These are phyloP conservation scores for Parambassis ranga DNA, from an alignment of 2,797 vertebrate genomes.

Conservation along the genomic window DNA sequence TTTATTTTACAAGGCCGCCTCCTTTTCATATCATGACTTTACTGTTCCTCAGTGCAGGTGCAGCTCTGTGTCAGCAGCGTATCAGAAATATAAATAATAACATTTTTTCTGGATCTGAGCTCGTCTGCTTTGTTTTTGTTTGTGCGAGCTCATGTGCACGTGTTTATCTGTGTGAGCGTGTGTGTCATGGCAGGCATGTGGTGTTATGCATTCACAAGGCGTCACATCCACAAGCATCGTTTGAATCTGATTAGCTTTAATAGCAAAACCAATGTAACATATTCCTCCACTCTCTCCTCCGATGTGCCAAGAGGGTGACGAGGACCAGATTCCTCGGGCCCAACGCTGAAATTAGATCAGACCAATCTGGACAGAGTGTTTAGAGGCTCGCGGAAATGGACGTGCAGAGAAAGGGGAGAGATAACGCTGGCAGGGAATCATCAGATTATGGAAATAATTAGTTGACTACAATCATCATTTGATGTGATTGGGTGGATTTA, in stretches of 20 bases:
- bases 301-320: slow-evolving; percentile 39
- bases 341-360: slow-evolving; percentile 68
- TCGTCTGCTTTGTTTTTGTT: slow-evolving; percentile 8
- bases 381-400: slow-evolving; percentile 35
- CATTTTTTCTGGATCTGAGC: background rate
- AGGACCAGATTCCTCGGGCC: slow-evolving; percentile 63
- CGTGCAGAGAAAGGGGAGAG: slow-evolving; percentile 22
- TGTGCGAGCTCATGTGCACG: background rate
- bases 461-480: slow-evolving; percentile 57
- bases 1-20: background rate
- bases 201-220: background rate
- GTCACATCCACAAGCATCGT: background rate
- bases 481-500: slow-evolving; percentile 45
- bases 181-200: slow-evolving; percentile 7
- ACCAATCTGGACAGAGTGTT: slow-evolving; percentile 54
- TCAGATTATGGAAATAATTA: slow-evolving; percentile 67
- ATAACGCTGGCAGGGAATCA: slow-evolving; percentile 45
- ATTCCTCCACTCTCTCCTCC: background rate
- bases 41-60: background rate
- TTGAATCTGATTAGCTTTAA: slow-evolving; percentile 49
- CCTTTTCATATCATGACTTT: background rate
- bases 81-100: background rate
- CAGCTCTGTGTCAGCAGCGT: background rate
- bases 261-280: slow-evolving; percentile 2
- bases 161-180: slow-evolving; percentile 3